Evolutionary conservation across 2,113 vertebrate species (phyloP).

Genomic region (Arvicanthis niloticus): DNA sequence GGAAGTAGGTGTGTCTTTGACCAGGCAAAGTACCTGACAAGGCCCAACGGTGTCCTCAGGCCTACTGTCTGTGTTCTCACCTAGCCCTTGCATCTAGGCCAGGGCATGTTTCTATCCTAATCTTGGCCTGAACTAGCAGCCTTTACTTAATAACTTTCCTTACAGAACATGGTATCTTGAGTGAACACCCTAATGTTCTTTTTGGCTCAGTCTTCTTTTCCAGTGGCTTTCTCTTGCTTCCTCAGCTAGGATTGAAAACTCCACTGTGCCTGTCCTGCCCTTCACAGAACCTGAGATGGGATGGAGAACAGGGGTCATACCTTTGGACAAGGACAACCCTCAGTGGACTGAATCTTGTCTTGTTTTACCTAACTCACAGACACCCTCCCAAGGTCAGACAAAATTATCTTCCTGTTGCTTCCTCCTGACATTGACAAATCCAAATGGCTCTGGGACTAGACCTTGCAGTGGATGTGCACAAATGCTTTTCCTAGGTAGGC

Average conservation of each 20-base stretch:
- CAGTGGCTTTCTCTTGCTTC: not conserved
- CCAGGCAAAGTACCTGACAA: not conserved
- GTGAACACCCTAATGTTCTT: not conserved
- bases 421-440: not conserved
- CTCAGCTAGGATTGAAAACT: not conserved
- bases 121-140: not conserved
- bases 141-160: not conserved
- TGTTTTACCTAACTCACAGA: slow-evolving; percentile 17
- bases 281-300: not conserved
- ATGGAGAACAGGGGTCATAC: not conserved
- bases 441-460: not conserved
- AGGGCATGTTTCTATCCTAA: slow-evolving; percentile 23
- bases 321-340: not conserved
- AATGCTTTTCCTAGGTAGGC: not conserved
- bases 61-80: not conserved
- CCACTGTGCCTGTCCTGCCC: not conserved
- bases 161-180: not conserved
- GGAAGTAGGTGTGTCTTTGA: not conserved
- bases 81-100: not conserved
- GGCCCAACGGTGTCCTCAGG: not conserved
- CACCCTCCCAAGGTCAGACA: slow-evolving; percentile 12
- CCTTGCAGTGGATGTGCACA: not conserved
- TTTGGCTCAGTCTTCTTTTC: not conserved
- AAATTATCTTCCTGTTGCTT: slow-evolving; percentile 50
- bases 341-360: not conserved